Conservation (phyloP, 2,113 vertebrate species). For the Rhineura floridana region DNA sequence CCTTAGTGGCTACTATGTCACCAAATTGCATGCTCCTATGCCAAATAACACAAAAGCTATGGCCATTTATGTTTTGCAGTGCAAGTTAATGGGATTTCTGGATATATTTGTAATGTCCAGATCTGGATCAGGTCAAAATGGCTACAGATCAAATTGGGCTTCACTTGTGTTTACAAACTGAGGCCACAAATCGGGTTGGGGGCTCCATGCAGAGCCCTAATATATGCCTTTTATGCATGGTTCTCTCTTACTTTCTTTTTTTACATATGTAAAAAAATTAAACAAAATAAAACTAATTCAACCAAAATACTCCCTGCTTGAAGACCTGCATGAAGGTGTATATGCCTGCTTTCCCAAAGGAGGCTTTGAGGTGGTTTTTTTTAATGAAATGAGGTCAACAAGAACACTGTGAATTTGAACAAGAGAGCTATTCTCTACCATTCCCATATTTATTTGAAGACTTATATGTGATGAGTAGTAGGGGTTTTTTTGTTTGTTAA, state of each 20-base stretch:
- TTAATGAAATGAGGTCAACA: neutral
- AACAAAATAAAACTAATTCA: neutral
- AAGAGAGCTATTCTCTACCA: conserved; percentile 20
- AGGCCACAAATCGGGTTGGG: too few species aligned
- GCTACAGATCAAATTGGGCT: too few species aligned
- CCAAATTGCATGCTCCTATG: too few species aligned
- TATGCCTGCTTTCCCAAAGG: neutral
- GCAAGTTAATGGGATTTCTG: too few species aligned
- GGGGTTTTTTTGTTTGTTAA: conserved; percentile 56
- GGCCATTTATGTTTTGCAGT: too few species aligned
- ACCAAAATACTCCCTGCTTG: neutral
- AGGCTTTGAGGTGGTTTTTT: neutral
- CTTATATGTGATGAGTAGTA: conserved; percentile 70
- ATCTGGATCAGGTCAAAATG: too few species aligned
- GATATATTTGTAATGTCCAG: too few species aligned
- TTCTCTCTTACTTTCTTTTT: neutral
- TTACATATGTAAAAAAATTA: neutral
- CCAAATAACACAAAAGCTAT: too few species aligned
- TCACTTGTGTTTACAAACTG: too few species aligned
- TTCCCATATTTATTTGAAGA: conserved; percentile 70
- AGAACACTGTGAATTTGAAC: conserved; percentile 30
- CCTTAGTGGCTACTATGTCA: too few species aligned
- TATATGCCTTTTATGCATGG: too few species aligned
- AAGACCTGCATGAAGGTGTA: neutral
- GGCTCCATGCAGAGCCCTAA: too few species aligned